Percentiles rank a stretch among this genome's conserved stretches.
Evolutionary conservation across 2,113 vertebrate genomes (phyloP).

Genomic region (Atractosteus spatula): DNA sequence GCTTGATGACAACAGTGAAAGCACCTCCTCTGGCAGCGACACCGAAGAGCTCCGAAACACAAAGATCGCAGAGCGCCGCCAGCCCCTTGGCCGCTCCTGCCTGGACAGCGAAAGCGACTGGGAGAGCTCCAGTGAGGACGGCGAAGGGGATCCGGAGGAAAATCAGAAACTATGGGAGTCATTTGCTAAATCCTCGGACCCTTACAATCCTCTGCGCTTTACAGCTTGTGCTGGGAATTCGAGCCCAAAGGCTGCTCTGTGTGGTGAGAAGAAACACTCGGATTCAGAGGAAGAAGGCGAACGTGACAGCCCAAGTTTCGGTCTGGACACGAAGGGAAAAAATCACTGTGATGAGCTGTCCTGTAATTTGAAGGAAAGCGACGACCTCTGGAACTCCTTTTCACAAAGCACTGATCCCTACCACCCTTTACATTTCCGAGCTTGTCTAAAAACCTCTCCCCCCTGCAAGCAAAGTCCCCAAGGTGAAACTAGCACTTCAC

Average conservation of each 20-base stretch:
- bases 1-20: not conserved
- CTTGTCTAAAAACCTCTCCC: constrained; percentile 42
- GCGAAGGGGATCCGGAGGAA: constrained; percentile 55
- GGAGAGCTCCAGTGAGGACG: constrained; percentile 55
- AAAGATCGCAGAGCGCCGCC: not conserved
- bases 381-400: constrained; percentile 59
- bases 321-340: constrained; percentile 39
- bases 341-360: constrained; percentile 20
- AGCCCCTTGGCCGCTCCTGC: constrained; percentile 39
- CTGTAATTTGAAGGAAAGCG: constrained; percentile 40
- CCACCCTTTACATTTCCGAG: constrained; percentile 67
- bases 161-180: constrained; percentile 62
- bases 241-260: not conserved
- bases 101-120: constrained; percentile 66
- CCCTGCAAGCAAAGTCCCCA: not conserved
- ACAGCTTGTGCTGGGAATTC: constrained; percentile 45
- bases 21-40: constrained; percentile 7
- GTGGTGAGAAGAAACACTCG: not conserved
- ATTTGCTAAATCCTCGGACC: constrained; percentile 54
- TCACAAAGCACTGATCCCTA: constrained; percentile 54
- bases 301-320: not conserved
- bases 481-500: not conserved
- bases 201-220: constrained; percentile 69
- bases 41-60: constrained; percentile 12
- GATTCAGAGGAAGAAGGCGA: not conserved